Conservation (phyloP, 2,888 invertebrate species). For the Pristionchus maxplancki region DNA sequence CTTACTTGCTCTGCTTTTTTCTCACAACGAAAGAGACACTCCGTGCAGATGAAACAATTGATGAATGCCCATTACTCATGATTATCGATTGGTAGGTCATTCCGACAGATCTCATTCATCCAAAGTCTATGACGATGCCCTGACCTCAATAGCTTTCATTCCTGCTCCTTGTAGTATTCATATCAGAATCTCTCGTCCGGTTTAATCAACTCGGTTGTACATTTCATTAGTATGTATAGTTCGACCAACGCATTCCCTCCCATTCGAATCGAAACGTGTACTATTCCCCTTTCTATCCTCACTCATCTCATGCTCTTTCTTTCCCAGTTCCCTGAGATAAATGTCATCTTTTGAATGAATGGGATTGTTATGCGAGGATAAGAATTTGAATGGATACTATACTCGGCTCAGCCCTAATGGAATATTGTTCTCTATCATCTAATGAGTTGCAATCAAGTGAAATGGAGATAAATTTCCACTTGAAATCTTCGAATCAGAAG, state of each 20-base stretch:
- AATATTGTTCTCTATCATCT: neutral
- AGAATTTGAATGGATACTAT: neutral
- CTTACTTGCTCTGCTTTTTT: conserved; percentile 17
- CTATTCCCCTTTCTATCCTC: neutral
- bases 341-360: conserved; percentile 1
- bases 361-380: neutral
- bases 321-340: neutral
- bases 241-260: neutral
- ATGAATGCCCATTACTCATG: conserved; percentile 38
- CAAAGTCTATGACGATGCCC: neutral
- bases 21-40: conserved; percentile 42
- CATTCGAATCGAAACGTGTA: conserved; percentile 23
- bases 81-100: neutral
- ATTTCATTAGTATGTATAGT: conserved; percentile 7
- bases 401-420: neutral
- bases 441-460: neutral
- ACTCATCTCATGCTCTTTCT: neutral
- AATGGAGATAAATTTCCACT: neutral
- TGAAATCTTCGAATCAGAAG: neutral
- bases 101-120: neutral
- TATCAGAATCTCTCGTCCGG: conserved; percentile 11
- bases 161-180: neutral
- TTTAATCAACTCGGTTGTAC: neutral
- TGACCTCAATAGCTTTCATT: conserved; percentile 5
- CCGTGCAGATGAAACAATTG: conserved; percentile 33